A percentile compares a stretch with the other conserved stretches of the same genome.
phyloP scores from a whole-genome alignment of 2,113 vertebrate genomes.

The Stomatorhinus ivindoensis region DNA sequence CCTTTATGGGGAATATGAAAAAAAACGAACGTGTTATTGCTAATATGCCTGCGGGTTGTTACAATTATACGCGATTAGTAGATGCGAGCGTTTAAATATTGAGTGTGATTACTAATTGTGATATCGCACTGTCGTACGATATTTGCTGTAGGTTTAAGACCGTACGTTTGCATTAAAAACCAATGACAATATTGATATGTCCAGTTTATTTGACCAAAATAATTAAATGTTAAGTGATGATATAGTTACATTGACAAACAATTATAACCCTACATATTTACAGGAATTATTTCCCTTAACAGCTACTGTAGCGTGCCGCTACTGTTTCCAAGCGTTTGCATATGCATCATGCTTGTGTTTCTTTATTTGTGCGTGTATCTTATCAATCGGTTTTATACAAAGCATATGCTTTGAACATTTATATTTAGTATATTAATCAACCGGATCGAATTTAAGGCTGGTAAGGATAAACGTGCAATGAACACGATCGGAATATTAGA shows the following conservation, averaged over 20 bases:
- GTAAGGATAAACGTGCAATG: background rate
- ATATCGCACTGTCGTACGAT: background rate
- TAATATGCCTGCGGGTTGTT: background rate
- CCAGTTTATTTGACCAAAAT: background rate
- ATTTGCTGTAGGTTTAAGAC: background rate
- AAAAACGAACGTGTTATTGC: background rate
- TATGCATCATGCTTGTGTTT: background rate
- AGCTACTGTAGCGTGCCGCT: background rate
- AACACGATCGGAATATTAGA: background rate
- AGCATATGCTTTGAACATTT: background rate
- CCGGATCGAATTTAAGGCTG: background rate
- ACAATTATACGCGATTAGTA: background rate
- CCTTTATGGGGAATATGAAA: background rate
- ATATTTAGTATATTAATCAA: background rate
- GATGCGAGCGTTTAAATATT: background rate
- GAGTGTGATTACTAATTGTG: background rate
- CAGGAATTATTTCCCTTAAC: background rate
- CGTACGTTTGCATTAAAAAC: background rate
- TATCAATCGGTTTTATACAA: background rate
- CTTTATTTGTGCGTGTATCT: background rate
- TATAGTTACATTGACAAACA: conserved; percentile 28
- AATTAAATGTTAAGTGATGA: conserved; percentile 6
- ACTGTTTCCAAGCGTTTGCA: background rate
- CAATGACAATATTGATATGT: background rate
- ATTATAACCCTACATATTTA: background rate